These are phyloP conservation scores for Zygothrica quintamaculata DNA, from an alignment of 2,888 invertebrate species.

Conservation along the genomic window DNA sequence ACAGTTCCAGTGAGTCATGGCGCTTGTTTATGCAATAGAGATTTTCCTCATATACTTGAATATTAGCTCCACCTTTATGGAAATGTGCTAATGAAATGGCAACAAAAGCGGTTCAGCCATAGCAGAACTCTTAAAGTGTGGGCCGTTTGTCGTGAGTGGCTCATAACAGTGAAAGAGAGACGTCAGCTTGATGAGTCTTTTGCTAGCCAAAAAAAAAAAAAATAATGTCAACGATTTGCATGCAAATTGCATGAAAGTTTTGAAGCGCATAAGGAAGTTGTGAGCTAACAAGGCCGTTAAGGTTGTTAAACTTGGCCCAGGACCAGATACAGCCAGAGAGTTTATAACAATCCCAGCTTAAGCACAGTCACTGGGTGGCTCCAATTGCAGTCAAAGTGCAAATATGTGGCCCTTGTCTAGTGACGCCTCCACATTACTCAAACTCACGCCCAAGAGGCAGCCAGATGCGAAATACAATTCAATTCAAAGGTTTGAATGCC, in stretches of 20 bases:
- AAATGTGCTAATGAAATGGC: slow-evolving; percentile 50
- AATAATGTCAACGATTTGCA: slow-evolving; percentile 74
- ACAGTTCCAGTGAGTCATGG: slow-evolving; percentile 24
- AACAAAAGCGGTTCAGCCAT: slow-evolving; percentile 2
- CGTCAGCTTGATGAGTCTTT: slow-evolving; percentile 36
- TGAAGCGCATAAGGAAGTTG: slow-evolving; percentile 61
- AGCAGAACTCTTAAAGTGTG: slow-evolving; percentile 43
- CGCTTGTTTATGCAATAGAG: slow-evolving; percentile 11
- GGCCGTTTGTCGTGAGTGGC: slow-evolving; percentile 67
- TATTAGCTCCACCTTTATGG: slow-evolving; percentile 36
- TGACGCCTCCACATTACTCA: slow-evolving; percentile 74
- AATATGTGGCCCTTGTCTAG: slow-evolving; percentile 64
- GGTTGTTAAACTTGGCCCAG: slow-evolving; percentile 57
- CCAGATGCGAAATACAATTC: slow-evolving; percentile 56
- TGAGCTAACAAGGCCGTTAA: slow-evolving; percentile 69
- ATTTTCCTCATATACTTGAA: slow-evolving; percentile 1
- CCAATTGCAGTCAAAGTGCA: slow-evolving; percentile 71
- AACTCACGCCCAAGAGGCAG: slow-evolving; percentile 60
- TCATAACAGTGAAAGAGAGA: slow-evolving; percentile 59
- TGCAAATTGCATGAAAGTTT: slow-evolving; percentile 60
- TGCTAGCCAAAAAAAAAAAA: slow-evolving; percentile 23
- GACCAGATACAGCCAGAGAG: background rate
- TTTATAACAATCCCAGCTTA: no score
- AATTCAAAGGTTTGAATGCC: slow-evolving; percentile 55
- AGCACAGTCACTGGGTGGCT: slow-evolving; percentile 41